These are phyloP conservation scores for Hylaeus anthracinus DNA, from an alignment of 1,140 invertebrate genomes.

Conservation along the genomic window DNA sequence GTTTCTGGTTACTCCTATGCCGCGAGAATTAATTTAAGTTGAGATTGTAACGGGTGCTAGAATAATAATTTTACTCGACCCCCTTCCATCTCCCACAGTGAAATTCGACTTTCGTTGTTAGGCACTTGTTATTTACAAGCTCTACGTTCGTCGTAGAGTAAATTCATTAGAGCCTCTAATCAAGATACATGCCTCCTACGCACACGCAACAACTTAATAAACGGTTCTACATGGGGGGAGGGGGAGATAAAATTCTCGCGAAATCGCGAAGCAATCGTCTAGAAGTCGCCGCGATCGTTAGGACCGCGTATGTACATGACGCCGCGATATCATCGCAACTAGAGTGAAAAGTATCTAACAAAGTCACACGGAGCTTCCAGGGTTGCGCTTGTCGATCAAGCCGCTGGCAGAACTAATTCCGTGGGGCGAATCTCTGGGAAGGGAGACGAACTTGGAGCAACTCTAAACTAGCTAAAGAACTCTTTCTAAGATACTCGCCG, in stretches of 20 bases:
- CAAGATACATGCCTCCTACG: constrained; percentile 9
- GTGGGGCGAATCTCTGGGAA: background rate
- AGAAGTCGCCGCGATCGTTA: background rate
- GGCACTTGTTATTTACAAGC: background rate
- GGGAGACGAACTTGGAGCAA: constrained; percentile 23
- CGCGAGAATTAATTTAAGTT: too few species aligned
- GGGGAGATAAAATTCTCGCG: background rate
- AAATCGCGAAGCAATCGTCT: background rate
- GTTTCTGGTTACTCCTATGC: too few species aligned
- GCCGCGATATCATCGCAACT: background rate
- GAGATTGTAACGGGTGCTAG: too few species aligned
- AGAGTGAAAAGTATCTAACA: background rate
- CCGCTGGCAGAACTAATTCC: constrained; percentile 34
- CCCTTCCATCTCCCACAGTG: too few species aligned
- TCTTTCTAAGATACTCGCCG: constrained; percentile 41
- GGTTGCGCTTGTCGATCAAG: background rate
- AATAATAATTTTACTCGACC: too few species aligned
- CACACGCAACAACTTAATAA: background rate
- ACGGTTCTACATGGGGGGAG: background rate
- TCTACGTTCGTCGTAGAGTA: too few species aligned
- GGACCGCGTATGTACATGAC: background rate
- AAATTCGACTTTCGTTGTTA: too few species aligned
- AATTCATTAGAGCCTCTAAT: background rate
- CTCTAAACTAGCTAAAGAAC: constrained; percentile 47
- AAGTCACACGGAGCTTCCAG: background rate